Evolutionary conservation across 2,797 vertebrate species (phyloP).

Genomic region (Xyrichtys novacula): DNA sequence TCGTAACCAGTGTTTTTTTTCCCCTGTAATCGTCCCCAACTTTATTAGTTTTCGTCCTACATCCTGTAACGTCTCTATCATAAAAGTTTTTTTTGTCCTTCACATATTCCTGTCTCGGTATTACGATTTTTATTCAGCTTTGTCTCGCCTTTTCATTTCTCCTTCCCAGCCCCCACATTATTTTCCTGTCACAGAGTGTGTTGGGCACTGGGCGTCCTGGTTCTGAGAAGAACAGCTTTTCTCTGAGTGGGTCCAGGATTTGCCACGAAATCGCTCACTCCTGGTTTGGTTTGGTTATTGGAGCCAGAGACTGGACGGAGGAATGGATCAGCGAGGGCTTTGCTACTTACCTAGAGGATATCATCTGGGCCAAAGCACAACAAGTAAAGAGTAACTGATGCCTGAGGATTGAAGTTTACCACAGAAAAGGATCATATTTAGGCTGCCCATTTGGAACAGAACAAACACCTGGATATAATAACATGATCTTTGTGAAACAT

Average conservation of each 20-base stretch:
- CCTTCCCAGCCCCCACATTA: slow-evolving; percentile 92
- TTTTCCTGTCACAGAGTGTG: slow-evolving; percentile 95
- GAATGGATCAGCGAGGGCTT: slow-evolving; percentile 99
- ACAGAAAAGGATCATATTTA: too few relatives aligned
- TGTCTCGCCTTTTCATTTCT: slow-evolving; percentile 40
- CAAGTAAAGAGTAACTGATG: slow-evolving; percentile 81
- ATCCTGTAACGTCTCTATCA: slow-evolving; percentile 17
- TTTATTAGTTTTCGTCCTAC: slow-evolving; percentile 22
- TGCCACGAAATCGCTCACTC: slow-evolving; percentile 98
- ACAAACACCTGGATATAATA: too few relatives aligned
- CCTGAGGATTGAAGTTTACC: not conserved
- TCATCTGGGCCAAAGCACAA: slow-evolving; percentile 91
- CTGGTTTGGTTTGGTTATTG: slow-evolving; percentile 97
- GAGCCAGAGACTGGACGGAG: slow-evolving; percentile 96
- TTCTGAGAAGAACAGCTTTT: slow-evolving; percentile 61
- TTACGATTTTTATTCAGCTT: slow-evolving; percentile 8
- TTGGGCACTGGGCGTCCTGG: slow-evolving; percentile 64
- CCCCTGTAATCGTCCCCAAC: not conserved
- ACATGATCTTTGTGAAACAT: too few relatives aligned
- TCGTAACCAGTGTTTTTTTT: not conserved
- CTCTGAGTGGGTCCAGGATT: slow-evolving; percentile 91
- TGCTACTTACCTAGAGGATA: slow-evolving; percentile 95
- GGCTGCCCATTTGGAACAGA: too few relatives aligned
- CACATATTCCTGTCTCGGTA: slow-evolving; percentile 12
- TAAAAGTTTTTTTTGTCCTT: slow-evolving; percentile 14